These are phyloP conservation scores for Synergus gifuensis DNA, from an alignment of 2,888 invertebrate species.

Conservation along the genomic window DNA sequence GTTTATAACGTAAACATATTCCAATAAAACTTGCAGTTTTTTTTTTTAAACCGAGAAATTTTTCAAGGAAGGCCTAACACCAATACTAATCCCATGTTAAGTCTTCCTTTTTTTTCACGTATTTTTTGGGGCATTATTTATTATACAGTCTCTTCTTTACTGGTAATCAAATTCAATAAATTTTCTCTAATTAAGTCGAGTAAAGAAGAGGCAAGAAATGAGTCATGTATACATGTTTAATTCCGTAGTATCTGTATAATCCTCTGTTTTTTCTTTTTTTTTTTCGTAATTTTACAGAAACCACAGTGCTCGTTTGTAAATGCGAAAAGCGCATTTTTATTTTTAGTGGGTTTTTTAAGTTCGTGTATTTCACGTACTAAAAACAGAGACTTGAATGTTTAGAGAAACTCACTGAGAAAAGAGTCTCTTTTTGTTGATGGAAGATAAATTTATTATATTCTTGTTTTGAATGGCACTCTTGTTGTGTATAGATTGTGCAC, in stretches of 20 bases:
- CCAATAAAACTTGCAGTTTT: neutral
- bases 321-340: slow-evolving; percentile 33
- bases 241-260: slow-evolving; percentile 19
- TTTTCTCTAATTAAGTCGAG: slow-evolving; percentile 24
- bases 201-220: slow-evolving; percentile 42
- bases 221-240: slow-evolving; percentile 51
- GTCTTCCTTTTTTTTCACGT: slow-evolving; percentile 36
- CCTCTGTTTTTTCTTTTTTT: slow-evolving; percentile 26
- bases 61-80: neutral
- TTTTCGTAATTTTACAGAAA: slow-evolving; percentile 14
- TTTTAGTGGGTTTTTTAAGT: slow-evolving; percentile 6
- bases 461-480: slow-evolving; percentile 64
- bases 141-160: slow-evolving; percentile 44
- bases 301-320: slow-evolving; percentile 27
- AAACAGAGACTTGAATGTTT: slow-evolving; percentile 17
- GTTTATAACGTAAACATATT: slow-evolving; percentile 38
- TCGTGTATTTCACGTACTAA: slow-evolving; percentile 11
- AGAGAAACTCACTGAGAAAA: neutral
- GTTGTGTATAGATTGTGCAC: slow-evolving; percentile 73
- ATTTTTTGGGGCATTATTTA: slow-evolving; percentile 66
- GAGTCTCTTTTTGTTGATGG: slow-evolving; percentile 45
- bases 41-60: slow-evolving; percentile 16
- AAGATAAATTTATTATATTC: slow-evolving; percentile 46
- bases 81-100: slow-evolving; percentile 19
- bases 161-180: neutral